Conservation (phyloP, 1,140 invertebrate species). For the Sipha flava region DNA sequence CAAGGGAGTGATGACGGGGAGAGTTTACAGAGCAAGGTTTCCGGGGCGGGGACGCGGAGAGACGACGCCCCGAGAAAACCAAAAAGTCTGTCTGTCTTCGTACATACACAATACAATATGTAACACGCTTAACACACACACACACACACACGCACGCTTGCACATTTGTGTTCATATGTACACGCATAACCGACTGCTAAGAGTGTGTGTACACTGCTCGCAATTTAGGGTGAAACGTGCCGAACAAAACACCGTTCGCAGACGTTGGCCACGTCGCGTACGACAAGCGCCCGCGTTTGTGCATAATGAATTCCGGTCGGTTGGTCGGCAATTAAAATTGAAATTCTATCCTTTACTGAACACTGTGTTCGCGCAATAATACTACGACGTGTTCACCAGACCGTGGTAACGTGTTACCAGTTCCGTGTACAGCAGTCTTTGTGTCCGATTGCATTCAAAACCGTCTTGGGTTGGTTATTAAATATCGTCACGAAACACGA, state of each 20-base stretch:
- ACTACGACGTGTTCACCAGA: background rate
- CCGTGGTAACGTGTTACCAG: too few species aligned
- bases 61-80: background rate
- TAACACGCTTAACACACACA: background rate
- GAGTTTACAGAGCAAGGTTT: too few species aligned
- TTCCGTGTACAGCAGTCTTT: too few species aligned
- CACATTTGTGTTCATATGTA: too few species aligned
- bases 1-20: background rate
- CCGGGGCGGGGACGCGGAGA: background rate
- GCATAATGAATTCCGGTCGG: background rate
- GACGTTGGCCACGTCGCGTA: too few species aligned
- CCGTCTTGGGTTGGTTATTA: too few species aligned
- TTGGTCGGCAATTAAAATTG: background rate
- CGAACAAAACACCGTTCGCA: background rate
- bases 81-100: background rate
- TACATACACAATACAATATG: background rate
- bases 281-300: background rate
- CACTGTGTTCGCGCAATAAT: background rate
- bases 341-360: background rate
- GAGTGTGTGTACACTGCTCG: background rate
- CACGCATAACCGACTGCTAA: background rate
- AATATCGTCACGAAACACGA: too few species aligned
- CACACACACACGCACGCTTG: background rate
- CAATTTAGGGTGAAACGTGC: background rate
- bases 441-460: too few species aligned